Evolutionary conservation across 2,113 vertebrate species (phyloP).

Genomic region (Apaloderma vittatum): DNA sequence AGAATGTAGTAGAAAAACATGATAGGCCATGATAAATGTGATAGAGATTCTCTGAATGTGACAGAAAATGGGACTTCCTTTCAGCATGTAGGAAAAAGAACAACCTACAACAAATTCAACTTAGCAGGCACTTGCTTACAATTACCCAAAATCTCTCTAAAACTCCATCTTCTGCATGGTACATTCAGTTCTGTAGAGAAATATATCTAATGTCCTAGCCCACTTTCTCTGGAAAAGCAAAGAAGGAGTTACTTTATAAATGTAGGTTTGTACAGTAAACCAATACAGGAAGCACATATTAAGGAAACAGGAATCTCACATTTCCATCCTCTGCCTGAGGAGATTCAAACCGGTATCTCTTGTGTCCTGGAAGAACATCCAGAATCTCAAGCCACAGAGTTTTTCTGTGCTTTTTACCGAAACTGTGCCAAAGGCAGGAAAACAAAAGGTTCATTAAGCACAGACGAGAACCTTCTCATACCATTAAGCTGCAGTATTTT

Average conservation of each 20-base stretch:
- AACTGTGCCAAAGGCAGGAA: background rate
- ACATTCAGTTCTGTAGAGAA: background rate
- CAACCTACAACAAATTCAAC: background rate
- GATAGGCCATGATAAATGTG: too few species aligned
- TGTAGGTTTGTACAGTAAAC: background rate
- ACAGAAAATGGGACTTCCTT: background rate
- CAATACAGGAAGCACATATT: background rate
- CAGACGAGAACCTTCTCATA: background rate
- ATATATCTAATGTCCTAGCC: background rate
- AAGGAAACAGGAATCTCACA: background rate
- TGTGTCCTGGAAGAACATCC: background rate
- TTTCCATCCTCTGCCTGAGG: background rate
- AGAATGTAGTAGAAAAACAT: too few species aligned
- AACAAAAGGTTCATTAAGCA: conserved; percentile 15
- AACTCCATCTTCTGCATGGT: background rate
- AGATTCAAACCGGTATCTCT: background rate
- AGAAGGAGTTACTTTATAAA: background rate
- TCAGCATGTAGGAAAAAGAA: background rate
- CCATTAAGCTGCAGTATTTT: background rate
- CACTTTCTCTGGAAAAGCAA: background rate
- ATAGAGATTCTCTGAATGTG: background rate
- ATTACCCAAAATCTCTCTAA: background rate
- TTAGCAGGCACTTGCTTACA: background rate
- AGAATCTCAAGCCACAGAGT: background rate
- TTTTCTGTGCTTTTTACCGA: background rate